These are phyloP conservation scores for Argynnis bischoffii DNA, from an alignment of 2,888 invertebrate species.

Conservation along the genomic window DNA sequence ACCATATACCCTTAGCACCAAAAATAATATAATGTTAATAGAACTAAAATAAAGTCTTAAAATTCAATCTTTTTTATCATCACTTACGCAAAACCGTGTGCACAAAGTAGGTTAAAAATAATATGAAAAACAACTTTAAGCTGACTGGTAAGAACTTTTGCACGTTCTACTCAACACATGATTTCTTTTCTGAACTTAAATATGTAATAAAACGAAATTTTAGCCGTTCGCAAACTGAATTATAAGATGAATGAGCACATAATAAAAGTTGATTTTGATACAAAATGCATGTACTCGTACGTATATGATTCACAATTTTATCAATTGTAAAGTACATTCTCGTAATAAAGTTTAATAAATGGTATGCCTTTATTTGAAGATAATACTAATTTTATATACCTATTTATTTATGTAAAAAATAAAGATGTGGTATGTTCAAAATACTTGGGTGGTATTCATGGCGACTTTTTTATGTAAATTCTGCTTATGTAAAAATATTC, in stretches of 20 bases:
- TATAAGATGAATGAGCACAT: constrained; percentile 74
- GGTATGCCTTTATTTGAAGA: not conserved
- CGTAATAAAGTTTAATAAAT: constrained; percentile 12
- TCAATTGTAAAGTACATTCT: constrained; percentile 51
- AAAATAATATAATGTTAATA: too few species aligned
- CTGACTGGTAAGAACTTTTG: not conserved
- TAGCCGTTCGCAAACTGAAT: constrained; percentile 63
- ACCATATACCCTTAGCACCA: too few species aligned
- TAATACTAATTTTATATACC: not conserved
- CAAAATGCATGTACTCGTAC: constrained; percentile 52
- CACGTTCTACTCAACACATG: not conserved
- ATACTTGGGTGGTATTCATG: too few species aligned
- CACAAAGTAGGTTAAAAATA: not conserved
- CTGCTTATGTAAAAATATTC: too few species aligned
- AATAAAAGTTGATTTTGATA: constrained; percentile 71
- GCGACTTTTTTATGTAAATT: too few species aligned
- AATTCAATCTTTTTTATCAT: too few species aligned
- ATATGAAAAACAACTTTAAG: not conserved
- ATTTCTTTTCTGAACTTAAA: constrained; percentile 41
- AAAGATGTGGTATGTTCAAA: too few species aligned
- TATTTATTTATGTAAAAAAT: not conserved
- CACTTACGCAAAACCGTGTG: too few species aligned
- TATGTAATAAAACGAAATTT: constrained; percentile 54
- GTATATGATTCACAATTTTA: constrained; percentile 52
- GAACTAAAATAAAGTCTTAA: too few species aligned